Conservation (phyloP, 37 sponge, comb jelly and placozoan genomes). For the Cladorhizidae sp. region DNA sequence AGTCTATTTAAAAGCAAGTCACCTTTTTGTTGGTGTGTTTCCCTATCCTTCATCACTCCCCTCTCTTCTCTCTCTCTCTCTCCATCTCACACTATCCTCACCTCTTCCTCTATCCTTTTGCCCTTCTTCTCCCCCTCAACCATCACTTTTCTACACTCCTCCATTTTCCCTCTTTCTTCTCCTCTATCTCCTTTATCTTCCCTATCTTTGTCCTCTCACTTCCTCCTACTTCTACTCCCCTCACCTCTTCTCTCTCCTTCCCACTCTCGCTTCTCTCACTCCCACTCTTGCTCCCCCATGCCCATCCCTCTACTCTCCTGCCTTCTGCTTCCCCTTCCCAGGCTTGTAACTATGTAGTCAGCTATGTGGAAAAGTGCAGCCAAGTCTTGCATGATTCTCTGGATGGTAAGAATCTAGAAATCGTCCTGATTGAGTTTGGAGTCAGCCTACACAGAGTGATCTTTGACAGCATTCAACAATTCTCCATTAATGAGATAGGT, state of each 20-base stretch:
- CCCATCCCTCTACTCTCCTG: not conserved
- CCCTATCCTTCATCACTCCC: not conserved
- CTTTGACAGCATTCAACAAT: slow-evolving; percentile 81
- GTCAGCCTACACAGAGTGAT: slow-evolving; percentile 74
- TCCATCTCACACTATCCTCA: not conserved
- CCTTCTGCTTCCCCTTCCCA: slow-evolving; percentile 10
- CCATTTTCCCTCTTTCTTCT: too few relatives aligned
- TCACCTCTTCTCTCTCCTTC: too few relatives aligned
- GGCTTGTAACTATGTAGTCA: slow-evolving; percentile 66
- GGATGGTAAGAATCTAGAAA: slow-evolving; percentile 86
- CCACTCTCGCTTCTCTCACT: too few relatives aligned
- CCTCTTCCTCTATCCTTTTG: not conserved
- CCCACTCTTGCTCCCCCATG: too few relatives aligned
- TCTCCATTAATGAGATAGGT: slow-evolving; percentile 61
- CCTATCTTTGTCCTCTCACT: too few relatives aligned
- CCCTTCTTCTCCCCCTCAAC: too few relatives aligned
- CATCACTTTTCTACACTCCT: too few relatives aligned
- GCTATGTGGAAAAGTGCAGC: slow-evolving; percentile 47
- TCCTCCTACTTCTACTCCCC: too few relatives aligned
- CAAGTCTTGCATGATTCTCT: slow-evolving; percentile 50
- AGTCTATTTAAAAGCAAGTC: too few relatives aligned
- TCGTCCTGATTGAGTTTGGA: slow-evolving; percentile 81
- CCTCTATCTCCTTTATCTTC: too few relatives aligned
- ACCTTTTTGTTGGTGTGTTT: too few relatives aligned
- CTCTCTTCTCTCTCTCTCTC: not conserved